These are phyloP conservation scores for Fabriciana adippe DNA, from an alignment of 2,888 invertebrate species.

Conservation along the genomic window DNA sequence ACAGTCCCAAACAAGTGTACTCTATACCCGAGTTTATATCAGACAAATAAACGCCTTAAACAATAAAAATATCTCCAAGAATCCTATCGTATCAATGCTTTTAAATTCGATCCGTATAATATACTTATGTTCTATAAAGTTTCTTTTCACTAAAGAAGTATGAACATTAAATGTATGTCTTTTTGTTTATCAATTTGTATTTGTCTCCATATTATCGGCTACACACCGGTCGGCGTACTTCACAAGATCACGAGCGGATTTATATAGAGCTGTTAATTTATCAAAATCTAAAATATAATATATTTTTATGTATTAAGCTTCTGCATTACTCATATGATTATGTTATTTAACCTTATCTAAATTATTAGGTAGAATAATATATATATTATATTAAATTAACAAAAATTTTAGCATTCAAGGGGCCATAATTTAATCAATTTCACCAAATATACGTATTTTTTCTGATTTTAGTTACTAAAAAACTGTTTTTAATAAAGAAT, in stretches of 20 bases:
- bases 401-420: too few relatives aligned
- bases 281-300: not conserved
- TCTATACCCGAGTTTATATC: constrained; percentile 2
- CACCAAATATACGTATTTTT: too few relatives aligned
- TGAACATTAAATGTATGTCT: constrained; percentile 71
- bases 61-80: constrained; percentile 37
- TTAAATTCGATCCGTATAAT: constrained; percentile 43
- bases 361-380: too few relatives aligned
- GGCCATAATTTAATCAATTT: too few relatives aligned
- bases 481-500: too few relatives aligned
- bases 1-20: not conserved
- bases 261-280: constrained; percentile 52
- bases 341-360: too few relatives aligned
- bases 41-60: constrained; percentile 26
- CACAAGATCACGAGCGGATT: constrained; percentile 60
- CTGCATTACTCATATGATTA: not conserved
- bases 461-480: too few relatives aligned
- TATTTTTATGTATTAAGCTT: not conserved
- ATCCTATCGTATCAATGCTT: constrained; percentile 40
- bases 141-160: constrained; percentile 50
- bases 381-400: too few relatives aligned
- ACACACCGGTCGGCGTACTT: constrained; percentile 74
- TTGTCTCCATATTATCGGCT: constrained; percentile 78
- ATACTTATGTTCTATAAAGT: constrained; percentile 41
- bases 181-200: constrained; percentile 83